phyloP scores from a whole-genome alignment of 1,140 invertebrate species.

The Drepana arcuata region DNA sequence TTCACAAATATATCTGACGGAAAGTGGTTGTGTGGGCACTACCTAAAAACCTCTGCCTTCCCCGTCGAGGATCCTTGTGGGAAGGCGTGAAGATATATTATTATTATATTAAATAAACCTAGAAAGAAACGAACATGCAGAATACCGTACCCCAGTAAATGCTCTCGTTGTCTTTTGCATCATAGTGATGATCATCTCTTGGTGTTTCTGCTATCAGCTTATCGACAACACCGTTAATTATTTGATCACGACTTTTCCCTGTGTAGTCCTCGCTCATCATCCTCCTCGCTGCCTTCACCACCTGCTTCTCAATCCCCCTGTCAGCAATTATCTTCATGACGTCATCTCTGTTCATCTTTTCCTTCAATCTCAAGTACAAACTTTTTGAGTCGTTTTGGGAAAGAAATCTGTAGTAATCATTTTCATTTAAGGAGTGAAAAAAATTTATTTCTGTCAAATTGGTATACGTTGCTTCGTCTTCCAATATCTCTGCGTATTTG shows the following conservation, averaged over 20 bases:
- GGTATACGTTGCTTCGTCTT: constrained; percentile 25
- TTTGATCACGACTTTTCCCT: constrained; percentile 13
- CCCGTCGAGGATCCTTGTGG: too few species aligned
- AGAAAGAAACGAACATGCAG: too few species aligned
- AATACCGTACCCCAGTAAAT: constrained; percentile 55
- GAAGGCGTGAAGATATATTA: too few species aligned
- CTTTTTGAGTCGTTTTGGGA: constrained; percentile 28
- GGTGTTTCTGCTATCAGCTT: constrained; percentile 36
- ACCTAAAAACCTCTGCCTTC: too few species aligned
- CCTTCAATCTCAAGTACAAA: constrained; percentile 46
- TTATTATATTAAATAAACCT: too few species aligned
- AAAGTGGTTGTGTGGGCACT: too few species aligned
- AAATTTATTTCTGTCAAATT: constrained; percentile 44
- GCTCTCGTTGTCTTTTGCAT: constrained; percentile 24
- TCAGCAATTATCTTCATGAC: constrained; percentile 38
- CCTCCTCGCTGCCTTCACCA: constrained; percentile 34
- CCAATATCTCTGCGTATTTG: constrained; percentile 25
- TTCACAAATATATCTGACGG: too few species aligned
- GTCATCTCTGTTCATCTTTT: constrained; percentile 56
- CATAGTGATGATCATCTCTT: constrained; percentile 34
- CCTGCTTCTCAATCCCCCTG: constrained; percentile 13
- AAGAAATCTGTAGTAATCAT: constrained; percentile 32
- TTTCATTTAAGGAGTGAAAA: constrained; percentile 34
- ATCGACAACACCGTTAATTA: constrained; percentile 31
- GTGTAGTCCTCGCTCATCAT: constrained; percentile 21